Evolutionary conservation across 2,113 vertebrate species (phyloP).

Genomic region (Tichodroma muraria): DNA sequence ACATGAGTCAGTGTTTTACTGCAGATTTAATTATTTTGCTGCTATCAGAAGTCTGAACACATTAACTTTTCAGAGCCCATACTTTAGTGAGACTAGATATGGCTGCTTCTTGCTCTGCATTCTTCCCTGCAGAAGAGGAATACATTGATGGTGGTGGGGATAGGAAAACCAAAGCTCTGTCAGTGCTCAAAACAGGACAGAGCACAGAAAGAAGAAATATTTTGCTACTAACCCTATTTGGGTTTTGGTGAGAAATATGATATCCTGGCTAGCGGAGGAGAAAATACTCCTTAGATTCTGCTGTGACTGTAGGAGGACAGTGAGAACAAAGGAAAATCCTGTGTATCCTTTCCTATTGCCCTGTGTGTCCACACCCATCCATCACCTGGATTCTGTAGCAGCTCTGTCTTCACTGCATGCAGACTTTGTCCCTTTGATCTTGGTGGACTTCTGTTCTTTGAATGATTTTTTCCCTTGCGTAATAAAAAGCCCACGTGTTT

Average conservation of each 20-base stretch:
- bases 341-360: neutral
- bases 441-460: neutral
- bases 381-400: neutral
- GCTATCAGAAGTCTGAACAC: neutral
- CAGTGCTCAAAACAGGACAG: neutral
- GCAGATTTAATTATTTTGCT: constrained; percentile 19
- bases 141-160: neutral
- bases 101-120: neutral
- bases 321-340: neutral
- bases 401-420: neutral
- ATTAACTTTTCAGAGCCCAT: neutral
- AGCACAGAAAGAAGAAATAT: neutral
- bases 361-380: neutral
- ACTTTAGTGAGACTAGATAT: neutral
- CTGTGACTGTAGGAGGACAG: neutral
- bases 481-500: neutral
- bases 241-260: neutral
- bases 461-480: neutral
- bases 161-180: neutral
- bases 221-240: neutral
- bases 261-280: neutral
- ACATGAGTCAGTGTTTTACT: neutral
- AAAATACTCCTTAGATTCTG: neutral
- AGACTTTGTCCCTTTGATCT: neutral
- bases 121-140: neutral